phyloP scores from a whole-genome alignment of 2,797 vertebrate species.

The Tapirus indicus region DNA sequence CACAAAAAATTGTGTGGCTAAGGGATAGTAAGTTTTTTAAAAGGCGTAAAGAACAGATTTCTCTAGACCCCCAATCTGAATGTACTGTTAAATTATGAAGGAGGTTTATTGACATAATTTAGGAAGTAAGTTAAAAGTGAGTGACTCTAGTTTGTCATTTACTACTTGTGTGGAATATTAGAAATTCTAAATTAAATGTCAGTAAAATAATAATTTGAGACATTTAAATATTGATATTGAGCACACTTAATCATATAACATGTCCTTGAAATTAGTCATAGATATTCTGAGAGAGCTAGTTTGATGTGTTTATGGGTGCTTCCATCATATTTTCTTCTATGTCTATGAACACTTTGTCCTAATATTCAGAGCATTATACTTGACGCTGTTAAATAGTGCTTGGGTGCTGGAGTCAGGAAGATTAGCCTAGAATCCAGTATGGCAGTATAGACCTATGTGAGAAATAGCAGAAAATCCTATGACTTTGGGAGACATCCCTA shows the following conservation, averaged over 20 bases:
- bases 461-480: not conserved
- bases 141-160: not conserved
- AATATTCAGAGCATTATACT: not conserved
- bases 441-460: not conserved
- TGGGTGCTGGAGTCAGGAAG: not conserved
- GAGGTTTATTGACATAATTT: not conserved
- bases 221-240: not conserved
- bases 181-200: not conserved
- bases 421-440: not conserved
- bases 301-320: not conserved
- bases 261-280: not conserved
- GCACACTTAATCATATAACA: not conserved
- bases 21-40: not conserved
- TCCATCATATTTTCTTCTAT: not conserved
- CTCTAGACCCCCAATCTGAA: not conserved
- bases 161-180: not conserved
- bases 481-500: not conserved
- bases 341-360: not conserved
- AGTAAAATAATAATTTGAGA: conserved; percentile 44
- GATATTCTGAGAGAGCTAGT: not conserved
- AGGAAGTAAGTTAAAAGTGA: conserved; percentile 18
- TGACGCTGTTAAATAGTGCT: not conserved
- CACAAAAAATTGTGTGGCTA: not conserved
- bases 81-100: conserved; percentile 11
- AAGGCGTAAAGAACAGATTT: conserved; percentile 18